These are phyloP conservation scores for Acanthisitta chloris DNA, from an alignment of 2,113 vertebrate species.

Conservation along the genomic window DNA sequence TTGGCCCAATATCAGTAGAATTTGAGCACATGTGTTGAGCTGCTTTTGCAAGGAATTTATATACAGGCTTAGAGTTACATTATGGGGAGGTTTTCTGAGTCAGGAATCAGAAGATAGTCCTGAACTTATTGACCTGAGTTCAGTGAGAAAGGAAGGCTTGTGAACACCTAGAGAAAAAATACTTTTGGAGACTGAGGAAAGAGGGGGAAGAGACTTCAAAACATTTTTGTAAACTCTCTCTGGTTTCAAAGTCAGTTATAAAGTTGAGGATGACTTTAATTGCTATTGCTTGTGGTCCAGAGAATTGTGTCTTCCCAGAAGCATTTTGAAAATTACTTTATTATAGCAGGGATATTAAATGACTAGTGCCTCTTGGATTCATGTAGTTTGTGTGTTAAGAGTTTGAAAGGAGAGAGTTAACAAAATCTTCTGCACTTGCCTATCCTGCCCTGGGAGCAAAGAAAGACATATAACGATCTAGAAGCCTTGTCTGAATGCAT, in stretches of 20 bases:
- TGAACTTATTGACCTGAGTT: background rate
- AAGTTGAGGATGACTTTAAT: background rate
- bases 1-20: background rate
- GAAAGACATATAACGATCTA: background rate
- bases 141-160: background rate
- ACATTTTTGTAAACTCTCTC: background rate
- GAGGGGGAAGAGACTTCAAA: background rate
- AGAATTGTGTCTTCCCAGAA: background rate
- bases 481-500: conserved; percentile 34
- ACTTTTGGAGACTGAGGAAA: background rate
- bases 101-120: background rate
- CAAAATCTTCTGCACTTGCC: background rate
- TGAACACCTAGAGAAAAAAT: background rate
- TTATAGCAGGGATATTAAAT: background rate
- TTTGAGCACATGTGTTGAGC: background rate
- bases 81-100: background rate
- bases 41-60: background rate
- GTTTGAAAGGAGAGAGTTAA: conserved; percentile 1
- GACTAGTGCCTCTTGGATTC: background rate
- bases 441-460: background rate
- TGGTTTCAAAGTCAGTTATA: background rate
- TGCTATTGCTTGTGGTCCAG: background rate
- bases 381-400: background rate
- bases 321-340: background rate
- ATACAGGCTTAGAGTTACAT: background rate